Conservation (phyloP, 2,888 invertebrate species). For the Polymixis flavicincta region DNA sequence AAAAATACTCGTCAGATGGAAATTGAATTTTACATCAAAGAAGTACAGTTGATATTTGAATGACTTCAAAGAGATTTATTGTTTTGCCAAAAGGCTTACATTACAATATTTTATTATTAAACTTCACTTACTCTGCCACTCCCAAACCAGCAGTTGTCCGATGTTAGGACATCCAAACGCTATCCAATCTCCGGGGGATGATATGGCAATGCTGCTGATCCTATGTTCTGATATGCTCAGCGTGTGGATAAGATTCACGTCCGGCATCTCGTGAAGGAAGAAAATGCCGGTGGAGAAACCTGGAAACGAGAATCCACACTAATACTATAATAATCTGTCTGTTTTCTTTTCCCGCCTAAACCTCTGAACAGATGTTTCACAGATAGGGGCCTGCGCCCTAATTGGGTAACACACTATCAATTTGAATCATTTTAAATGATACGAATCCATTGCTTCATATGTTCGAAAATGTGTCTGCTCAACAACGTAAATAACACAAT, state of each 20-base stretch:
- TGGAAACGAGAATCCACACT: conserved; percentile 66
- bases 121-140: conserved; percentile 96
- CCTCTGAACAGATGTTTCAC: no score
- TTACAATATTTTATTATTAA: background rate
- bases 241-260: conserved; percentile 97
- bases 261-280: conserved; percentile 98
- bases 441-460: no score
- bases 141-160: conserved; percentile 99
- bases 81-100: background rate
- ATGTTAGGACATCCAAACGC: conserved; percentile 96
- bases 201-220: conserved; percentile 95
- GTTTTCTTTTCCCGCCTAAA: no score
- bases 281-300: conserved; percentile 98
- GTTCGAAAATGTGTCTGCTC: no score
- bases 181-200: conserved; percentile 98
- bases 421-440: no score
- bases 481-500: no score
- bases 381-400: no score
- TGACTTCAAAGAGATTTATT: background rate
- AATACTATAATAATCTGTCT: no score
- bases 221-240: conserved; percentile 96
- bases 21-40: background rate
- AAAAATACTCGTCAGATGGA: background rate
- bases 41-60: background rate
- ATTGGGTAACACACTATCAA: no score